phyloP scores from a whole-genome alignment of 2,113 vertebrate species.

The Melierax canorus region DNA sequence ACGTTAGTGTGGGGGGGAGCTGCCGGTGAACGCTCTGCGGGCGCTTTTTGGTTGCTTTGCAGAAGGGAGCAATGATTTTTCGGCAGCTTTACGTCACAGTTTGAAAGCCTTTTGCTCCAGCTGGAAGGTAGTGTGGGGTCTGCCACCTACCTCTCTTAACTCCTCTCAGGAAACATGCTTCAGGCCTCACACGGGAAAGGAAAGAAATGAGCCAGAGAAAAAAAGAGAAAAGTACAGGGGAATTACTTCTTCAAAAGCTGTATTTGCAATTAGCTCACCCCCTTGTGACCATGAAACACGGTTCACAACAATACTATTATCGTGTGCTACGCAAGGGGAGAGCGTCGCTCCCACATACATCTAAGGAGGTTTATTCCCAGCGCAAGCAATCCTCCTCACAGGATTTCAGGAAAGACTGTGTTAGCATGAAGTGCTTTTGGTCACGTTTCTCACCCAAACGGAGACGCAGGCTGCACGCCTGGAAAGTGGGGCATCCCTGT shows the following conservation, averaged over 20 bases:
- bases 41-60: fast-evolving
- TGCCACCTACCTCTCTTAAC: fast-evolving
- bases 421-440: neutral
- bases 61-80: neutral
- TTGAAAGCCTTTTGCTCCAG: neutral
- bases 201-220: neutral
- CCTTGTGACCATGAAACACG: neutral
- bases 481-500: fast-evolving
- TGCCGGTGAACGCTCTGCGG: fast-evolving
- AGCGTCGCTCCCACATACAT: fast-evolving
- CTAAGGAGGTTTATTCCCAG: neutral
- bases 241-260: neutral
- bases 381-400: fast-evolving
- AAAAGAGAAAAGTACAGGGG: neutral
- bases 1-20: fast-evolving
- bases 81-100: neutral
- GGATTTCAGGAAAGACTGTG: fast-evolving
- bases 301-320: neutral
- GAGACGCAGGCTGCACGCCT: fast-evolving
- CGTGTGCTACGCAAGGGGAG: neutral
- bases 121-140: neutral
- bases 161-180: neutral
- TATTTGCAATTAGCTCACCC: neutral
- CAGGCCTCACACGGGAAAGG: neutral
- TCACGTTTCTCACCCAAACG: neutral